Evolutionary conservation across 2,888 invertebrate species (phyloP).

Genomic region (Carterocephalus palaemon): DNA sequence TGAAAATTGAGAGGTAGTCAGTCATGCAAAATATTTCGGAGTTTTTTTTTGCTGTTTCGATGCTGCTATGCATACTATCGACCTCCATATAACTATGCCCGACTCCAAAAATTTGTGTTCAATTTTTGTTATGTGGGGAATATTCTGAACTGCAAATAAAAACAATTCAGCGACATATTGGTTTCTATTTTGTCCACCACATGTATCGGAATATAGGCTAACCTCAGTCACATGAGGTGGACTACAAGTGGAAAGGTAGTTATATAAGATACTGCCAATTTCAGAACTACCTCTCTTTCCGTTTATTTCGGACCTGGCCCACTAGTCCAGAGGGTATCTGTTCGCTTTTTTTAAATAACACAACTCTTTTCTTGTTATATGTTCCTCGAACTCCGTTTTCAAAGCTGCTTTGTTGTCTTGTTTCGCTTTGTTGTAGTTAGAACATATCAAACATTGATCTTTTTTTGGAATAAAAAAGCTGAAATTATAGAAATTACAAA

Average conservation of each 20-base stretch:
- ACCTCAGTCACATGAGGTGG: conserved; percentile 2
- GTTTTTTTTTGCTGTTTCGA: conserved; percentile 1
- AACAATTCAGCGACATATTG: conserved; percentile 12
- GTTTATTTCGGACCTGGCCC: conserved; percentile 17
- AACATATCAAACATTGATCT: too few relatives aligned
- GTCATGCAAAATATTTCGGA: neutral
- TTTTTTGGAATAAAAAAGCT: too few relatives aligned
- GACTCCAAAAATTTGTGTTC: conserved; percentile 13
- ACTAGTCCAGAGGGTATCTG: too few relatives aligned
- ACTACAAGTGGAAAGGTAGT: conserved; percentile 5
- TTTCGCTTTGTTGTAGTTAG: too few relatives aligned
- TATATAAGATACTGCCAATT: conserved; percentile 12
- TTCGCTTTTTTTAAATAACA: too few relatives aligned
- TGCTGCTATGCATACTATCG: neutral
- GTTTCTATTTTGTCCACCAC: conserved; percentile 14
- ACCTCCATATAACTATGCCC: conserved; percentile 8
- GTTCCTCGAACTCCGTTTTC: too few relatives aligned
- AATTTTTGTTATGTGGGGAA: conserved; percentile 8
- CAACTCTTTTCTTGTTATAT: too few relatives aligned
- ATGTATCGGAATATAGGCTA: conserved; percentile 11
- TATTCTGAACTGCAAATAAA: too few relatives aligned
- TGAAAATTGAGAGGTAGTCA: neutral
- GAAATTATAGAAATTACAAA: too few relatives aligned
- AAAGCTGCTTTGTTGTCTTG: too few relatives aligned
- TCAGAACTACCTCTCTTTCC: conserved; percentile 16